phyloP scores from a whole-genome alignment of 2,797 vertebrate genomes.

The Lateolabrax maculatus region DNA sequence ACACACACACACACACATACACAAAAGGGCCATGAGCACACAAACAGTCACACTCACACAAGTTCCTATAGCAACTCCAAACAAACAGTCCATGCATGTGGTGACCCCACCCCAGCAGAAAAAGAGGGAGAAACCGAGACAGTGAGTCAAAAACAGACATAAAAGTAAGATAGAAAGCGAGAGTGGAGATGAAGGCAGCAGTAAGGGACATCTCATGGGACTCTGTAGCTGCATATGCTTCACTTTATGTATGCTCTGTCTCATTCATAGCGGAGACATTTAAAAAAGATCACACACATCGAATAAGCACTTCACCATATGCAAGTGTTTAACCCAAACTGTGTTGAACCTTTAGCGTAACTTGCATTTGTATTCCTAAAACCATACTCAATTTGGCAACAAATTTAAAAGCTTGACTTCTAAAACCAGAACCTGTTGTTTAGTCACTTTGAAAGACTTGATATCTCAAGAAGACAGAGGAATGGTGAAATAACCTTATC shows the following conservation, averaged over 20 bases:
- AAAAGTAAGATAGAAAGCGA: constrained; percentile 26
- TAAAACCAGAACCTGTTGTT: constrained; percentile 5
- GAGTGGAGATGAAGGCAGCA: constrained; percentile 24
- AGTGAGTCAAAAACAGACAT: constrained; percentile 38
- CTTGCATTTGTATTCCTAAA: constrained; percentile 3
- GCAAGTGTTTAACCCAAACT: constrained; percentile 7
- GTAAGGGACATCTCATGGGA: constrained; percentile 6
- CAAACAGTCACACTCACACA: constrained; percentile 39
- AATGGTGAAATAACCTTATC: constrained; percentile 59
- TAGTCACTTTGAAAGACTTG: constrained; percentile 32
- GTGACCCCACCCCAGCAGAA: constrained; percentile 67
- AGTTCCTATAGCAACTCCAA: constrained; percentile 78
- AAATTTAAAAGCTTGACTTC: constrained; percentile 11
- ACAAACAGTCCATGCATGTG: constrained; percentile 77
- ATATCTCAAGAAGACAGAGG: constrained; percentile 52
- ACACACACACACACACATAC: constrained; percentile 26
- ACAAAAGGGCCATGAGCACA: constrained; percentile 32
- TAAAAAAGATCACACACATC: constrained; percentile 16
- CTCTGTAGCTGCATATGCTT: constrained; percentile 45
- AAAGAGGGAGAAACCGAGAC: constrained; percentile 38
- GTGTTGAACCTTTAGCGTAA: neutral
- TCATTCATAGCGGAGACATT: constrained; percentile 38
- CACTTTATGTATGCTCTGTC: constrained; percentile 23
- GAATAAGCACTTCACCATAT: constrained; percentile 7
- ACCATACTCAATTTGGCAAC: neutral